Conservation (phyloP, 2,888 invertebrate species). For the Epinotia bilunana region DNA sequence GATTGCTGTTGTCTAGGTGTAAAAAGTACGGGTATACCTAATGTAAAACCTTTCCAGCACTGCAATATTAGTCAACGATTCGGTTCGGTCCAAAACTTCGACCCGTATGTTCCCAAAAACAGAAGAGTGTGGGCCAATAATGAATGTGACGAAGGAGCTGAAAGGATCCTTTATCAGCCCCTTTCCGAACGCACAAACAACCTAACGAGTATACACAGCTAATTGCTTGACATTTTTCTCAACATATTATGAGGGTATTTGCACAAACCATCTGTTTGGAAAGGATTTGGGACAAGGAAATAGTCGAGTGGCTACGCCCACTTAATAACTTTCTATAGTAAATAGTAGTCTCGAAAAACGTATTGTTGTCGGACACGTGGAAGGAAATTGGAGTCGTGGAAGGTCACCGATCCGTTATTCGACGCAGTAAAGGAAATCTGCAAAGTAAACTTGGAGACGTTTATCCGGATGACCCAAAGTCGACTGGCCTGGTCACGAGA, state of each 20-base stretch:
- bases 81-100: neutral
- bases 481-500: too few relatives aligned
- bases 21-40: too few relatives aligned
- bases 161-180: conserved; percentile 33
- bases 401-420: too few relatives aligned
- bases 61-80: too few relatives aligned
- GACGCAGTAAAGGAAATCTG: too few relatives aligned
- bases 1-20: too few relatives aligned
- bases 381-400: too few relatives aligned
- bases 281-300: neutral
- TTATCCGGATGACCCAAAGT: too few relatives aligned
- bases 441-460: too few relatives aligned
- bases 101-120: neutral
- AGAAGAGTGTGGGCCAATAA: conserved; percentile 31
- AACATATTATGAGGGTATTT: conserved; percentile 6
- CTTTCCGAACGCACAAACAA: conserved; percentile 21
- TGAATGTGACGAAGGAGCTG: conserved; percentile 27
- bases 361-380: too few relatives aligned
- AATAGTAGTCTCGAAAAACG: too few relatives aligned
- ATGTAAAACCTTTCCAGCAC: too few relatives aligned
- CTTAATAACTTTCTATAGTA: neutral
- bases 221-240: conserved; percentile 11
- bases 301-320: neutral
- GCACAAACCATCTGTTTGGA: neutral
- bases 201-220: conserved; percentile 32